Conservation (phyloP, 2,797 vertebrate genomes). For the Columba guinea region DNA sequence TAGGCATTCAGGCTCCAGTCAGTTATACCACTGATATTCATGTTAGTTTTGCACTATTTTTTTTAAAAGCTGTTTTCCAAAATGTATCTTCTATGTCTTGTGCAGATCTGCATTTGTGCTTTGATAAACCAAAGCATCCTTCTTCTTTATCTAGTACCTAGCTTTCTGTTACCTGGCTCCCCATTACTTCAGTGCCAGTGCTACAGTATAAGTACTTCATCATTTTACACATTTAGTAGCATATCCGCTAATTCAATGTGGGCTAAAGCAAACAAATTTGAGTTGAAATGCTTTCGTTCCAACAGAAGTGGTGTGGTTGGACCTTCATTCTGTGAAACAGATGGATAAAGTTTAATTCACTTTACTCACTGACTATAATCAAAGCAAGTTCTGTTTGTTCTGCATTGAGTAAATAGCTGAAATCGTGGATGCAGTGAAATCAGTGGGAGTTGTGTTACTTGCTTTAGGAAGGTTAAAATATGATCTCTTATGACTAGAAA, state of each 20-base stretch:
- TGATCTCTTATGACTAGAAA: background rate
- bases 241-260: background rate
- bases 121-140: background rate
- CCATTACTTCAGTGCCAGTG: background rate
- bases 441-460: background rate
- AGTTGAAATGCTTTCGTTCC: background rate
- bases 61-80: background rate
- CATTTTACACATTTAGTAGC: background rate
- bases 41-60: background rate
- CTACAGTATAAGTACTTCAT: background rate
- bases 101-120: background rate
- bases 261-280: background rate
- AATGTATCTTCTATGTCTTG: background rate
- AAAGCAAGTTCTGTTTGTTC: background rate
- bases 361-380: background rate
- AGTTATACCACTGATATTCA: background rate
- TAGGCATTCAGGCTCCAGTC: background rate
- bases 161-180: background rate
- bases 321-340: background rate
- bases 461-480: background rate
- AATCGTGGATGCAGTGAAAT: background rate
- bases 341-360: slow-evolving; percentile 2
- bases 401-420: background rate
- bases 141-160: background rate
- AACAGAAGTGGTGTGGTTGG: background rate